phyloP scores from a whole-genome alignment of 2,888 invertebrate species.

The Dorcus hopei region DNA sequence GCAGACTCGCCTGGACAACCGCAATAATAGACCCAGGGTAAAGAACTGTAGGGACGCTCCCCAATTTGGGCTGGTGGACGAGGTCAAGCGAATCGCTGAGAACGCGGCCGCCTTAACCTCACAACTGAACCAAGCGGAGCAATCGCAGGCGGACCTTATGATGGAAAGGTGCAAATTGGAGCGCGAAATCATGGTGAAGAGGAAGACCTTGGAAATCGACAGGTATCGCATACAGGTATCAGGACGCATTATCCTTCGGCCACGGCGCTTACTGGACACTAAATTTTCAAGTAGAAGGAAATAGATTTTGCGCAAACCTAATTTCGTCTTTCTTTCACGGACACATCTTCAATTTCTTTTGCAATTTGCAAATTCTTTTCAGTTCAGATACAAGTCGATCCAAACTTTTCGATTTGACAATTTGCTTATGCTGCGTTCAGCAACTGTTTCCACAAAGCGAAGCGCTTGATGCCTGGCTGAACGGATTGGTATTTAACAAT shows the following conservation, averaged over 20 bases:
- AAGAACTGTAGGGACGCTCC: slow-evolving; percentile 82
- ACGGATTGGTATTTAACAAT: no score
- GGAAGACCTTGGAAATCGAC: slow-evolving; percentile 68
- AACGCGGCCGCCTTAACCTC: slow-evolving; percentile 64
- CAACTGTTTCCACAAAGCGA: no score
- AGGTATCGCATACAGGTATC: slow-evolving; percentile 63
- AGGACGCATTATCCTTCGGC: slow-evolving; percentile 70
- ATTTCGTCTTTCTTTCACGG: no score
- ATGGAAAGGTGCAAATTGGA: slow-evolving; percentile 61
- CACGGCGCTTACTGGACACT: slow-evolving; percentile 59
- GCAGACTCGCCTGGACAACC: slow-evolving; percentile 79
- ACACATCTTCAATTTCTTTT: no score
- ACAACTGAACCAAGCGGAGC: slow-evolving; percentile 65
- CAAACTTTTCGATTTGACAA: no score
- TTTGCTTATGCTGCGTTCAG: no score
- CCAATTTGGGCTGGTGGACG: slow-evolving; percentile 66
- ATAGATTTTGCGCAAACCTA: neutral
- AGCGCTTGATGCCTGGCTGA: no score
- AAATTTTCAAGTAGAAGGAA: neutral
- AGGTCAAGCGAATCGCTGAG: slow-evolving; percentile 69
- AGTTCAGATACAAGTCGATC: no score
- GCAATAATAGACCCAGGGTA: slow-evolving; percentile 69
- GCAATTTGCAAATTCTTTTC: no score
- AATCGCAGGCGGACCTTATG: slow-evolving; percentile 54
- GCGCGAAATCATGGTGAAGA: slow-evolving; percentile 66